Evolutionary conservation across 2,113 vertebrate genomes (phyloP).

Genomic region (Chaetops frenatus): DNA sequence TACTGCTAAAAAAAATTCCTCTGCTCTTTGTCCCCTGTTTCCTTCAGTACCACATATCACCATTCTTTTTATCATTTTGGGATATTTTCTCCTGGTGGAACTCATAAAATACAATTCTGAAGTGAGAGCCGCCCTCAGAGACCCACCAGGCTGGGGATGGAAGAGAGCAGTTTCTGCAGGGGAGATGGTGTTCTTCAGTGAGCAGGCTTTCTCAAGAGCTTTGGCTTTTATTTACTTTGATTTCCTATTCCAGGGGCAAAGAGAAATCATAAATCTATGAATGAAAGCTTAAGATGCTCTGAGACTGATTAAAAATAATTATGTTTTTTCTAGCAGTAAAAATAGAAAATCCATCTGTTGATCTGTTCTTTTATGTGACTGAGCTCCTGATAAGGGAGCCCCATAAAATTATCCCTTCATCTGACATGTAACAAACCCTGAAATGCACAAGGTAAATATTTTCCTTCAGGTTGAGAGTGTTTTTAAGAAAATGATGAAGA

Average conservation of each 20-base stretch:
- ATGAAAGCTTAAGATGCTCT: neutral
- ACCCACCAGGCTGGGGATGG: accelerated
- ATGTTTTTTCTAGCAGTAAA: neutral
- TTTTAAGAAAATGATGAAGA: neutral
- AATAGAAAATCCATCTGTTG: neutral
- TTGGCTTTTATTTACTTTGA: neutral
- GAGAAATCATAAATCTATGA: neutral
- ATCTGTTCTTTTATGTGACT: neutral
- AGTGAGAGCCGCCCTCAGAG: neutral
- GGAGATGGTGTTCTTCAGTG: neutral
- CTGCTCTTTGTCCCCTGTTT: neutral
- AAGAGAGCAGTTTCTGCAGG: neutral
- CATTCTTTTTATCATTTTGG: neutral
- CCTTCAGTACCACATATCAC: neutral
- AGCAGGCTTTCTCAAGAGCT: neutral
- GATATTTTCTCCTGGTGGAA: neutral
- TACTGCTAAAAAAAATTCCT: neutral
- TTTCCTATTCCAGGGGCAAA: neutral
- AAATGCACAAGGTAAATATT: neutral
- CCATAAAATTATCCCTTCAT: neutral
- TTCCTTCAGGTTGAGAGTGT: neutral
- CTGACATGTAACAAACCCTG: neutral
- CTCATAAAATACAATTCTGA: neutral
- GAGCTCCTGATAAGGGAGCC: neutral
- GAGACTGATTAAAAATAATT: neutral